Percentiles rank a stretch among this genome's conserved stretches.
phyloP scores from a whole-genome alignment of 2,888 invertebrate genomes.

The Biston stratarius region DNA sequence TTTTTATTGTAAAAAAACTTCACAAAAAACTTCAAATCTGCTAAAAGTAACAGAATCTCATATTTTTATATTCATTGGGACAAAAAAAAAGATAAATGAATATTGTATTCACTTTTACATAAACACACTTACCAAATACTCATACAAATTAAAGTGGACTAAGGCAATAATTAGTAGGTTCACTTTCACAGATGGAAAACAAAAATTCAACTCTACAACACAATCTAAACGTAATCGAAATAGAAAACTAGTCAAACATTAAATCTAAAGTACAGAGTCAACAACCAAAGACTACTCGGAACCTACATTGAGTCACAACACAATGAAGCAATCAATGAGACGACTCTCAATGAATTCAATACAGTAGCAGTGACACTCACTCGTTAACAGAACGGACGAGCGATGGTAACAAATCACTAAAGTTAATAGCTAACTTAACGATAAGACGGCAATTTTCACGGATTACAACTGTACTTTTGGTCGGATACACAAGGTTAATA shows the following conservation, averaged over 20 bases:
- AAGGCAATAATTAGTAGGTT: not conserved
- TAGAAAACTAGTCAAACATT: conserved; percentile 4
- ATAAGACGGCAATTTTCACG: conserved; percentile 68
- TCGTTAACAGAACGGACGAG: conserved; percentile 31
- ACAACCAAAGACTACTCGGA: not conserved
- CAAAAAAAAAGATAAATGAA: too few species aligned
- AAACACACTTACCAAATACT: too few species aligned
- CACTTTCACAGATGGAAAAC: not conserved
- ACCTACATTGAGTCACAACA: not conserved
- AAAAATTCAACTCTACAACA: not conserved
- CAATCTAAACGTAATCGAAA: not conserved
- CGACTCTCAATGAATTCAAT: conserved; percentile 33
- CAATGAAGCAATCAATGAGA: conserved; percentile 22
- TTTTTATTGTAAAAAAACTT: too few species aligned
- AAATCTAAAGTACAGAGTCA: not conserved
- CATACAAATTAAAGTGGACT: not conserved
- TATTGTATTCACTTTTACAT: too few species aligned
- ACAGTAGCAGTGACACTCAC: conserved; percentile 33
- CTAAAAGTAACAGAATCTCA: too few species aligned
- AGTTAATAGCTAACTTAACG: conserved; percentile 60
- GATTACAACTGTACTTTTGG: conserved; percentile 56
- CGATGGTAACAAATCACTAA: conserved; percentile 47
- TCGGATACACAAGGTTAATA: conserved; percentile 50
- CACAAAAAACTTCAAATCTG: too few species aligned
- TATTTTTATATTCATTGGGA: too few species aligned